Base-by-base conservation (phyloP, 1,140 invertebrate genomes). In the Halictus rubicundus region DNA sequence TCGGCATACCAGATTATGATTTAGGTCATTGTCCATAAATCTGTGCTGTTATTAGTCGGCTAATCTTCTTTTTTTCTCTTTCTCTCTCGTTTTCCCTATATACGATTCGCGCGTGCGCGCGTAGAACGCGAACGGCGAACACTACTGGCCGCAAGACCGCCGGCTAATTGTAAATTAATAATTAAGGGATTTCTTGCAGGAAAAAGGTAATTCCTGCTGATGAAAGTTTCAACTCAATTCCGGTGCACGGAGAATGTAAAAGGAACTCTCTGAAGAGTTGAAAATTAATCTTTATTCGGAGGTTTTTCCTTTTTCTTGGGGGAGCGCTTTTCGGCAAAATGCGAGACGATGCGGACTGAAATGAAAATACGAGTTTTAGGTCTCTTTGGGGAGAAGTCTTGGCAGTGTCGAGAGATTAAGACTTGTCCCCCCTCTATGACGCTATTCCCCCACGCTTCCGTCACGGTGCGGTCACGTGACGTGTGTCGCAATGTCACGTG, bases 1-100 rank as follows among this genome's bases (percentile, higher is more conserved):
- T 64, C 60, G 23, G 23, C 68, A 72, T 64, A 72, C 76, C 76
- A 37, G 76, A 72, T 78, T 72, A 78, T 78, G 76, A 78, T 72
- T 72, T 72, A 78, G 32, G 39, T 54, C 64, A 64, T 78, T 72
- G 59, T 78, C 46, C 76, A 46, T 63, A 72, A 71, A 78, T 78
- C 68, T 6, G 52, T 10, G 25, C 8, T n/a, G 25, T 46, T 46
- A 39, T 68, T 68, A 37, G 12, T 14, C 42, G 12, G 39, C 39
- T 46, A 25, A 46, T 66, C 37, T 7, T 25, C 42, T 19, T 21
- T 66, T n/a, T 66, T 42, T 10, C 1, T 8, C 23, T 2, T 21
- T 46, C 6, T 2, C 0, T 2, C 1, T 21, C 2, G 16, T 16
- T 64, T 32, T 19, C 12, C 23, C n/a, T n/a, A n/a, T n/a, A 16